These are phyloP conservation scores for Urocynchramus pylzowi DNA, from an alignment of 2,113 vertebrate species.

Conservation along the genomic window DNA sequence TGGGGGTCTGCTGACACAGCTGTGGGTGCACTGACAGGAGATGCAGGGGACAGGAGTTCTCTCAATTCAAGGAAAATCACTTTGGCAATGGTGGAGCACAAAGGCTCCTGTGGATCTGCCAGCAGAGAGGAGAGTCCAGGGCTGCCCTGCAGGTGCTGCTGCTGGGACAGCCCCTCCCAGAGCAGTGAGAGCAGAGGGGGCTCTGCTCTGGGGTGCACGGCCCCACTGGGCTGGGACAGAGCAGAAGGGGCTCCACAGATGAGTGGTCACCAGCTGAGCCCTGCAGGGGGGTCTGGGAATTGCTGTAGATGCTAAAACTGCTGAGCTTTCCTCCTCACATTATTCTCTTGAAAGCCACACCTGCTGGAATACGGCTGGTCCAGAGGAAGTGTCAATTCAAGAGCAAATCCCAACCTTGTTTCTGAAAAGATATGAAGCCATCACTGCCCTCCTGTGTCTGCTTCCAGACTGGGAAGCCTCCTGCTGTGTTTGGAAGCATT, in stretches of 20 bases:
- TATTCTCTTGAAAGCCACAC: not conserved
- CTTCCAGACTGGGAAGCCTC: not conserved
- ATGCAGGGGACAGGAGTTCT: not conserved
- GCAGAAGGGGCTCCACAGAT: not conserved
- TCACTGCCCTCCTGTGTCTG: not conserved
- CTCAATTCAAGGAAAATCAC: constrained; percentile 62
- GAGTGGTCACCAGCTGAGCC: not conserved
- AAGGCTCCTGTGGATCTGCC: not conserved
- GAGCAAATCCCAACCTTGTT: not conserved
- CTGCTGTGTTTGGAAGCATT: not conserved
- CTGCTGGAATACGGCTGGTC: not conserved
- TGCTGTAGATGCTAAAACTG: not conserved
- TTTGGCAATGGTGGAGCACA: not conserved
- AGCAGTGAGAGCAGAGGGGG: not conserved
- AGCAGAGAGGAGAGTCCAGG: not conserved
- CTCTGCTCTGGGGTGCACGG: not conserved
- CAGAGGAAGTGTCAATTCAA: not conserved
- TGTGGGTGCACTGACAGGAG: not conserved
- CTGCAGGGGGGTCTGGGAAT: not conserved
- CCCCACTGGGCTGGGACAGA: not conserved
- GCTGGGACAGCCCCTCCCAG: not conserved
- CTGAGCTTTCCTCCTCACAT: not conserved
- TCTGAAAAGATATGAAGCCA: not conserved
- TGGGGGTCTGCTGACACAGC: not conserved
- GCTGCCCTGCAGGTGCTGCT: not conserved